Evolutionary conservation across 2,113 vertebrate species (phyloP), one percentile per base, ranked within the genome.

Genomic region (Orycteropus afer): DNA sequence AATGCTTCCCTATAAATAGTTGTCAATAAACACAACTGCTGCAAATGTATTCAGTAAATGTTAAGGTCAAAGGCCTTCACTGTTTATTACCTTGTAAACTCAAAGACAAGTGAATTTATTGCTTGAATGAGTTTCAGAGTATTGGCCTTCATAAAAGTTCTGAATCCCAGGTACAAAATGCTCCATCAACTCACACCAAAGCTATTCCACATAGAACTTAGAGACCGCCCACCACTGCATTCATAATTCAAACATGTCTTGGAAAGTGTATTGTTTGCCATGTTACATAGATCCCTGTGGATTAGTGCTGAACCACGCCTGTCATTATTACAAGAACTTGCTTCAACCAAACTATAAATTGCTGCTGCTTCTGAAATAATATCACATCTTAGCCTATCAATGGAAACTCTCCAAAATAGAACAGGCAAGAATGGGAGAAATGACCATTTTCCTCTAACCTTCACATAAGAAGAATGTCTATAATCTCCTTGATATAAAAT

Each of bases 61-160:
- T 98, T 97, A 97, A 98, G 98, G 98, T 99, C 98, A 99, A 98
- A 98, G 98, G 98, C 98, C 98, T 98, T 97, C 95, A 94, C 98
- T 98, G 98, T 99, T 99, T 99, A 98, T 98, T 98, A 98, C 98
- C 98, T 98, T 98, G 98, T 99, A 98, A 99, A 99, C 98, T 98
- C 98, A 98, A 98, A 98, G 98, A 98, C 98, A 98, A 98, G 98
- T 98, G 98, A 98, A 99, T 99, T 98, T 98, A 99, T 98, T 98
- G 98, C 98, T 98, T 98, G 97, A 98, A 98, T 42, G 97, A 98
- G 98, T 98, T 98, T 98, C 98, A 98, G 98, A 97, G 98, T 97
- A 98, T 98, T 98, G 97, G 98, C 98, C 98, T 98, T 98, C 98
- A 98, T 98, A 98, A 98, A 98, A 98, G 96, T 97, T 96, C 97